Evolutionary conservation across 1,140 invertebrate genomes (phyloP).

Genomic region (Leguminivora glycinivorella): DNA sequence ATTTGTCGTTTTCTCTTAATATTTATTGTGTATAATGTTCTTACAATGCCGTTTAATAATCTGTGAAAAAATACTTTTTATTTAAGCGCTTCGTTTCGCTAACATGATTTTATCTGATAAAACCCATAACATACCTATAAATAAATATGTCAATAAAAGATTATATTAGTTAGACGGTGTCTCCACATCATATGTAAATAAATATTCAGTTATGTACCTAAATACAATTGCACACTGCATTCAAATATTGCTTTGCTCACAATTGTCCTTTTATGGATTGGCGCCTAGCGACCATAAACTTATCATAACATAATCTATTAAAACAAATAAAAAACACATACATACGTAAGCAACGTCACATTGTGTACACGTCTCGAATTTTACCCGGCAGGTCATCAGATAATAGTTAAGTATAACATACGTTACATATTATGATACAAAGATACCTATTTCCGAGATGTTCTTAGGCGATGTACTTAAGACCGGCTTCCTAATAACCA

Average conservation of each 20-base stretch:
- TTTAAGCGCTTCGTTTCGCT: too few species aligned
- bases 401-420: neutral
- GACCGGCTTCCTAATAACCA: neutral
- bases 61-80: too few species aligned
- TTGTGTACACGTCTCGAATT: neutral
- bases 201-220: neutral
- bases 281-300: neutral
- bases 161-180: neutral
- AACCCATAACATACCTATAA: too few species aligned
- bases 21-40: too few species aligned
- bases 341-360: neutral
- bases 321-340: neutral
- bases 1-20: neutral
- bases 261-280: neutral
- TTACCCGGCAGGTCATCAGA: neutral
- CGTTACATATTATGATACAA: neutral
- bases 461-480: neutral
- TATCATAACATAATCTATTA: neutral
- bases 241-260: neutral
- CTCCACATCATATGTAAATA: neutral
- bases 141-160: neutral
- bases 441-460: neutral
- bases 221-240: neutral
- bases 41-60: too few species aligned
- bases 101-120: too few species aligned